Conservation (phyloP, 2,113 vertebrate species). For the Colistium nudipinnis region DNA sequence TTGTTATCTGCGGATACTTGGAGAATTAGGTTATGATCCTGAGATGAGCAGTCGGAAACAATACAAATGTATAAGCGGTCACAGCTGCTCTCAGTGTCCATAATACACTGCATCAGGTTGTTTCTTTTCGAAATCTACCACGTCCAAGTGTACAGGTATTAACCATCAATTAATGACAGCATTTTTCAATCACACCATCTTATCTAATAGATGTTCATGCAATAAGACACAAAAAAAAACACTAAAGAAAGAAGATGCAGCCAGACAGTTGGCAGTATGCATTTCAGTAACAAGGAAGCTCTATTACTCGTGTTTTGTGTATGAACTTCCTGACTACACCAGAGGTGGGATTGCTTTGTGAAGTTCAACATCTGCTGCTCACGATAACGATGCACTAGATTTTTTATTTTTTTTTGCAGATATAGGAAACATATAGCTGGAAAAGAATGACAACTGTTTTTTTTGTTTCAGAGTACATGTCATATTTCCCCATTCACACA, state of each 20-base stretch:
- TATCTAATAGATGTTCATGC: too few relatives aligned
- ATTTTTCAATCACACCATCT: too few relatives aligned
- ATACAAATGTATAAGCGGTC: not conserved
- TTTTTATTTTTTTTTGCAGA: not conserved
- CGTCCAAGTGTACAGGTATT: too few relatives aligned
- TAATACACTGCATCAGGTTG: not conserved
- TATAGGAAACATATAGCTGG: not conserved
- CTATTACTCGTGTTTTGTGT: not conserved
- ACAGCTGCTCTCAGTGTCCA: not conserved
- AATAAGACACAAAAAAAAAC: not conserved
- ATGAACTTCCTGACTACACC: not conserved
- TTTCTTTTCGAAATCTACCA: not conserved
- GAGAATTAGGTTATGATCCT: conserved; percentile 3
- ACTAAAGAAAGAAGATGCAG: not conserved
- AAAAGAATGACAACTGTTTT: not conserved
- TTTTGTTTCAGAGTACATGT: too few relatives aligned
- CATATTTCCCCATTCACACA: too few relatives aligned
- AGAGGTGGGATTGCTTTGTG: not conserved
- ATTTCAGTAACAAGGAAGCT: not conserved
- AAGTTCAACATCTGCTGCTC: not conserved
- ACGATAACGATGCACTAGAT: not conserved
- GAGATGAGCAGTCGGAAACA: conserved; percentile 11
- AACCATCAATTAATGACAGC: too few relatives aligned
- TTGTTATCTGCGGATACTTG: conserved; percentile 19
- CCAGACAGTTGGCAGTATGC: not conserved